Evolutionary conservation across 37 sponge, comb jelly and placozoan species (phyloP), one percentile per base, ranked within the genome.

Genomic region (Petrosia ficiformis): DNA sequence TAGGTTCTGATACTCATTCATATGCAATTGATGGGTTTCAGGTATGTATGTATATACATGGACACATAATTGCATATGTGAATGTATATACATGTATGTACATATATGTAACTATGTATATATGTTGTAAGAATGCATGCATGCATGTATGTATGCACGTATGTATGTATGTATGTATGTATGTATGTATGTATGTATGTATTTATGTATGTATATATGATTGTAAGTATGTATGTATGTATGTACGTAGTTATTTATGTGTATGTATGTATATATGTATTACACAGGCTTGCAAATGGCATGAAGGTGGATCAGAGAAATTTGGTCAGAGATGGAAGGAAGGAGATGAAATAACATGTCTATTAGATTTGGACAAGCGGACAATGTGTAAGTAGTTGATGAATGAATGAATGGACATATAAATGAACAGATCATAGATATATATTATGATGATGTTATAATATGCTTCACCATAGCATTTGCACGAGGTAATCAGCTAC

Each of bases 281-380:
- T n/a, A n/a, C n/a, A n/a, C 38, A 93, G 91, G 90, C 82, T 1
- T 37, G 90, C 44, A 96, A 96, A 69, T 89, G 93, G 88, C 87
- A 96, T 57, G 44, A 57, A 42, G 64, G 41, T 2, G 5, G 14
- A 8, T 89, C 93, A 54, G 90, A 82, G 38, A 90, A 73, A 24
- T 96, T 92, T 76, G 97, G 97, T 6, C 70, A 76, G 41, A 68
- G 76, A 4, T 96, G 93, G 93, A 79, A 72, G 39, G 75, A 36
- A 25, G 84, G 83, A 41, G 93, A 96, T 42, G 73, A 82, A 28
- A 64, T 96, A 1, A 83, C 93, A 52, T 96, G 97, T 42, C 57
- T 93, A 43, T 82, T 96, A 34, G 90, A 96, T 80, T 52, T 88
- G n/a, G 89, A 89, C 0, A 43, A 64, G 6, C 74, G 73, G 64